Evolutionary conservation across 1,140 invertebrate genomes (phyloP).

Genomic region (Heliothis virescens): DNA sequence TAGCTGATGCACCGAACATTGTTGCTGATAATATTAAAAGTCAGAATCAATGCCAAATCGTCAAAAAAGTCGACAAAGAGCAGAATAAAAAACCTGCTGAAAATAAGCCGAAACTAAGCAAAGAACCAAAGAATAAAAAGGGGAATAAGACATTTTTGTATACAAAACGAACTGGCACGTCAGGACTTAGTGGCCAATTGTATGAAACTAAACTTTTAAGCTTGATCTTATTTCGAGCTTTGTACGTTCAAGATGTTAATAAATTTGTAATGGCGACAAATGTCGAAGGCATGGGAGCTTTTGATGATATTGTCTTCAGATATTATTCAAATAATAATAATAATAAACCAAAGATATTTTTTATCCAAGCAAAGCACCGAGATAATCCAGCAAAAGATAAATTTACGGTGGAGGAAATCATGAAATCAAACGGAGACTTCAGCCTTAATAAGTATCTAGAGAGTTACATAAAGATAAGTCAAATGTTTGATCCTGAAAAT

Average conservation of each 20-base stretch:
- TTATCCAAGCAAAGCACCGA: conserved; percentile 44
- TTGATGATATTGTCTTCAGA: conserved; percentile 50
- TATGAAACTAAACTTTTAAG: conserved; percentile 53
- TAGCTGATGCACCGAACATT: no score
- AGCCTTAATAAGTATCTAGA: conserved; percentile 49
- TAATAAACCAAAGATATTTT: conserved; percentile 7
- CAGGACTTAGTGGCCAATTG: conserved; percentile 48
- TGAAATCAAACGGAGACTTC: conserved; percentile 29
- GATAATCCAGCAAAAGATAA: conserved; percentile 31
- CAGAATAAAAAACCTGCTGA: background rate
- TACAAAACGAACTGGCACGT: conserved; percentile 37
- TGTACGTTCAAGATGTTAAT: conserved; percentile 38
- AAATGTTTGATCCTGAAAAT: conserved; percentile 4
- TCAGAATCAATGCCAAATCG: background rate
- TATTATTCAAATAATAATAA: conserved; percentile 26
- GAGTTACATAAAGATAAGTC: conserved; percentile 50
- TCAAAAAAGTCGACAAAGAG: background rate
- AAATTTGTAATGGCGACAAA: conserved; percentile 44
- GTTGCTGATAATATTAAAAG: background rate
- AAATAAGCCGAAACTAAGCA: background rate
- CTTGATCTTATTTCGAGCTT: conserved; percentile 39
- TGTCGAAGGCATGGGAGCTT: conserved; percentile 31
- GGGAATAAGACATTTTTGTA: conserved; percentile 11
- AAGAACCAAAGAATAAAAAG: background rate
- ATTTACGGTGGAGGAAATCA: conserved; percentile 21